Evolutionary conservation across 2,797 vertebrate species (phyloP).

Genomic region (Prionace glauca): DNA sequence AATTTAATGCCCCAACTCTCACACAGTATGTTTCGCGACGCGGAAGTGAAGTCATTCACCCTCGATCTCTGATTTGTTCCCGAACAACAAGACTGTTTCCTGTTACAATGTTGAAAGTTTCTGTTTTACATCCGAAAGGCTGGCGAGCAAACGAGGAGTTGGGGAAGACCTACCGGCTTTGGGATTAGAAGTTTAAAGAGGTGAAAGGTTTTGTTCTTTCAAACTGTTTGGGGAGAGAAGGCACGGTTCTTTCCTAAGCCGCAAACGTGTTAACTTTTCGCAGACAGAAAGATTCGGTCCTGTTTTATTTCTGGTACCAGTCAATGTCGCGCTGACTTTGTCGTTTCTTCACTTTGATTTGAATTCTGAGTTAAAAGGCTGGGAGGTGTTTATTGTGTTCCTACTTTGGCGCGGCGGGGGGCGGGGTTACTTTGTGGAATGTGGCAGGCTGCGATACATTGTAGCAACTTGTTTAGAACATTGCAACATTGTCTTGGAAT

Average conservation of each 20-base stretch:
- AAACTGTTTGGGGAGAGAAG: neutral
- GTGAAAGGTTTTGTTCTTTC: neutral
- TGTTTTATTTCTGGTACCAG: neutral
- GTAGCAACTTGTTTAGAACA: neutral
- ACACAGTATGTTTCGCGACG: neutral
- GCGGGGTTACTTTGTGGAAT: no score
- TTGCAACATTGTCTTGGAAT: neutral
- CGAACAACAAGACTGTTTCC: neutral
- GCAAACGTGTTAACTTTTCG: neutral
- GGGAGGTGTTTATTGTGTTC: neutral
- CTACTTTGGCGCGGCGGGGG: no score
- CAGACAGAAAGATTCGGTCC: neutral
- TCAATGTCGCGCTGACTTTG: neutral
- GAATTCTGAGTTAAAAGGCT: neutral
- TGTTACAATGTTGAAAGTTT: slow-evolving; percentile 29
- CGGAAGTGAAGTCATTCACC: slow-evolving; percentile 24
- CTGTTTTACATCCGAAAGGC: neutral
- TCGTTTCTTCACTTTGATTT: neutral
- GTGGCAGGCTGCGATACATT: neutral
- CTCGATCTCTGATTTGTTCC: neutral
- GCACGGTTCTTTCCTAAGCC: neutral
- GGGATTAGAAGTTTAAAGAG: neutral
- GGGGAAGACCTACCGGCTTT: neutral
- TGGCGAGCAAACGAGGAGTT: neutral
- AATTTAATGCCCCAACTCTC: neutral